These are phyloP conservation scores for Balaeniceps rex DNA, from an alignment of 2,113 vertebrate genomes.

Conservation along the genomic window DNA sequence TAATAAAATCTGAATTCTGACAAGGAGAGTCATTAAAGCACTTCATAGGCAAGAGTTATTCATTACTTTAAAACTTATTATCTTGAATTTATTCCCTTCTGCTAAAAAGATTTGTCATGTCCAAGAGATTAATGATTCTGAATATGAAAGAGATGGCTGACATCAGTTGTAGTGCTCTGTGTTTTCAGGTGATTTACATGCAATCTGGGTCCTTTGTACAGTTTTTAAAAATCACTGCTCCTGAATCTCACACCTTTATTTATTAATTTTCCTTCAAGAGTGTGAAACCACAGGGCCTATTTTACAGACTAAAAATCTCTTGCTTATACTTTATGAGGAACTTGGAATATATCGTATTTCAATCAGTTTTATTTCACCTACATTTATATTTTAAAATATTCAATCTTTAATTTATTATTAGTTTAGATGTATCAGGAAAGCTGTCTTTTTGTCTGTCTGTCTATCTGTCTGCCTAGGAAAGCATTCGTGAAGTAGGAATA, in stretches of 20 bases:
- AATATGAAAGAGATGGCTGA: conserved; percentile 54
- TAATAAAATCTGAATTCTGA: conserved; percentile 78
- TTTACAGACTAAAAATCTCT: not conserved
- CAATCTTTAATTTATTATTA: not conserved
- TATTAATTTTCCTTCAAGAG: not conserved
- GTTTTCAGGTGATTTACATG: conserved; percentile 57
- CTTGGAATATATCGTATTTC: not conserved
- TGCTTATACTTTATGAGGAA: not conserved
- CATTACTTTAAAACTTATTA: conserved; percentile 72
- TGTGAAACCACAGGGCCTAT: not conserved
- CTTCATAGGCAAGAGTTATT: conserved; percentile 68
- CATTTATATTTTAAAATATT: not conserved
- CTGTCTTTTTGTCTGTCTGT: not conserved
- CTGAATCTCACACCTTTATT: not conserved
- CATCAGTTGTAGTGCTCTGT: conserved; percentile 41
- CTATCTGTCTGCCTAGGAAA: not conserved
- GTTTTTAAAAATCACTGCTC: not conserved
- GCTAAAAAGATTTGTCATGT: conserved; percentile 70
- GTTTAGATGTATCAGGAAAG: not conserved
- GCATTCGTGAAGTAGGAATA: not conserved
- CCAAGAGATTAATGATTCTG: conserved; percentile 67
- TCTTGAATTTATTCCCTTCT: conserved; percentile 69
- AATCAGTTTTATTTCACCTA: not conserved
- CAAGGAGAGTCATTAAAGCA: conserved; percentile 70
- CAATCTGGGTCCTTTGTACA: not conserved